These are phyloP conservation scores for Ctenicera cuprea DNA, from an alignment of 2,888 invertebrate genomes.

Conservation along the genomic window DNA sequence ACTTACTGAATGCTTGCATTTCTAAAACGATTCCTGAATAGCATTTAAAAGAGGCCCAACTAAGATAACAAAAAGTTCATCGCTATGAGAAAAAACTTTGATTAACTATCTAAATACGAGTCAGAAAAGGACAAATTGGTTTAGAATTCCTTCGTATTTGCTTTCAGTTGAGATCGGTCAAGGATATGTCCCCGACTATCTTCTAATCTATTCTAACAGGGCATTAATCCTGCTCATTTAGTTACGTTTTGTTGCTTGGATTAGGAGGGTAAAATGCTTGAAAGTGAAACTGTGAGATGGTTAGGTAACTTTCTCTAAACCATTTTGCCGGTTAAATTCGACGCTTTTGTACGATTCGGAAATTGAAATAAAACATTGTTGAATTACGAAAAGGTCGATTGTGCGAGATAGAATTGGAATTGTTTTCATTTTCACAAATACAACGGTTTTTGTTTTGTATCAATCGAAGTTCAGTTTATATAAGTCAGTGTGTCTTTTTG, in stretches of 20 bases:
- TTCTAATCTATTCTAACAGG: conserved; percentile 42
- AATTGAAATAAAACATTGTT: background rate
- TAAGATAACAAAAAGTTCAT: conserved; percentile 9
- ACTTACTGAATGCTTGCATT: too few species aligned
- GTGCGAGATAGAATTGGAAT: too few species aligned
- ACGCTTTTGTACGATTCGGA: background rate
- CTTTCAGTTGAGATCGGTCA: conserved; percentile 21
- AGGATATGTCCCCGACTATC: conserved; percentile 26
- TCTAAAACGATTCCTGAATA: too few species aligned
- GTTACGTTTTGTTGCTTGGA: conserved; percentile 30
- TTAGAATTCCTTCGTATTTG: conserved; percentile 1
- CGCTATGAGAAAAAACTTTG: background rate
- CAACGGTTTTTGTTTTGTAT: too few species aligned
- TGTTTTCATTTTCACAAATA: too few species aligned
- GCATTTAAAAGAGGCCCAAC: background rate
- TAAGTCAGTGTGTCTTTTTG: too few species aligned
- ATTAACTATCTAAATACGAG: background rate
- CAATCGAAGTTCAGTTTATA: too few species aligned
- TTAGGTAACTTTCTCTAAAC: background rate
- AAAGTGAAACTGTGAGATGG: conserved; percentile 24
- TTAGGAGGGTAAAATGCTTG: conserved; percentile 29
- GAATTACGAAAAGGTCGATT: too few species aligned
- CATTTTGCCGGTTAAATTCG: conserved; percentile 20
- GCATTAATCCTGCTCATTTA: conserved; percentile 39
- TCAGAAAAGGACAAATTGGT: background rate